Evolutionary conservation across 2,797 vertebrate genomes (phyloP).

Genomic region (Cryptoblepharus egeriae): DNA sequence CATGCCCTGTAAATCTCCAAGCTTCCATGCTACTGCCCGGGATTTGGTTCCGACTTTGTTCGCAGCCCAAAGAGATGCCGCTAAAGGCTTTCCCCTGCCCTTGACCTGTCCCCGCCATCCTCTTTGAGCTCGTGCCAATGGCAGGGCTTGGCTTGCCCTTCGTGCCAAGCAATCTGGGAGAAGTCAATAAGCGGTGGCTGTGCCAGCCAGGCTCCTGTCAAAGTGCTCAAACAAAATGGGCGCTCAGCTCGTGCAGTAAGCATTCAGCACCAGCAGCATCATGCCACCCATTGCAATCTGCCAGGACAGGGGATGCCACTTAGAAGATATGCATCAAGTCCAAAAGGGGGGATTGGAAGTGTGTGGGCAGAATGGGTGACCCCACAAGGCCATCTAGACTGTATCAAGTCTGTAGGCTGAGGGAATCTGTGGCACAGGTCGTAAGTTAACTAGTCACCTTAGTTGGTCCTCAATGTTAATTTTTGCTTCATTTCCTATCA

Average conservation of each 20-base stretch:
- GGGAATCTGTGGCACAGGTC: too few relatives aligned
- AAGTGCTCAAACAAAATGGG: slow-evolving; percentile 14
- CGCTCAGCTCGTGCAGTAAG: not conserved
- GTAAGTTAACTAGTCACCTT: fast-evolving
- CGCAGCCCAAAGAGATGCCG: slow-evolving; percentile 58
- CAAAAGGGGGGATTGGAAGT: not conserved
- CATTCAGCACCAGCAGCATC: slow-evolving; percentile 37
- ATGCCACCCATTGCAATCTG: slow-evolving; percentile 43
- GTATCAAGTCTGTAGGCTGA: too few relatives aligned
- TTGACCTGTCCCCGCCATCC: slow-evolving; percentile 53
- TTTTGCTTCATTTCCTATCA: not conserved
- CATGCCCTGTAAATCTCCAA: slow-evolving; percentile 63
- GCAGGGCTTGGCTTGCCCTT: not conserved
- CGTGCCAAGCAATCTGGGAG: slow-evolving; percentile 1
- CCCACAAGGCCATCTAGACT: fast-evolving
- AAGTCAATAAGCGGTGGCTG: not conserved
- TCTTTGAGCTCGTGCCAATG: slow-evolving; percentile 49
- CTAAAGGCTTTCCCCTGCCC: slow-evolving; percentile 64
- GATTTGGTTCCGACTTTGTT: slow-evolving; percentile 57
- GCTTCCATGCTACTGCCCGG: slow-evolving; percentile 1
- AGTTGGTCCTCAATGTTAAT: not conserved
- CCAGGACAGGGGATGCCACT: not conserved
- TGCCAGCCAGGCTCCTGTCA: not conserved
- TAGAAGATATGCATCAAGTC: not conserved
- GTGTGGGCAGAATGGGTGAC: fast-evolving